phyloP scores from a whole-genome alignment of 2,888 invertebrate genomes.

The Eristalis tenax region DNA sequence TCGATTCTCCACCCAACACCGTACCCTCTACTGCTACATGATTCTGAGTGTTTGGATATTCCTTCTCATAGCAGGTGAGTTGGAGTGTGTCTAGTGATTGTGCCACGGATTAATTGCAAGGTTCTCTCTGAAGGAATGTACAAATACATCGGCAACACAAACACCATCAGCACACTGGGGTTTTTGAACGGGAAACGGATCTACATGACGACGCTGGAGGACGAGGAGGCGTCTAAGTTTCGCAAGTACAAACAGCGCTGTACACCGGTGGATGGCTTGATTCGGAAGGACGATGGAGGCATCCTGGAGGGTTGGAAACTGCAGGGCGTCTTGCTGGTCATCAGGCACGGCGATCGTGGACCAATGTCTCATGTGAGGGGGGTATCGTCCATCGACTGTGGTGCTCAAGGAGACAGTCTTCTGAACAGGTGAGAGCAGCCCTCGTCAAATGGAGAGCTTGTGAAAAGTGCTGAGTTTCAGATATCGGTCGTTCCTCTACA shows the following conservation, averaged over 20 bases:
- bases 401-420: constrained; percentile 81
- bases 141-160: constrained; percentile 86
- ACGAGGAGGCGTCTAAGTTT: constrained; percentile 85
- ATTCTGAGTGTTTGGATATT: constrained; percentile 92
- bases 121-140: constrained; percentile 85
- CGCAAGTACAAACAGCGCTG: constrained; percentile 86
- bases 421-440: constrained; percentile 77
- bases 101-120: not conserved
- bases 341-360: constrained; percentile 94
- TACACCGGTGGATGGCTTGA: constrained; percentile 87
- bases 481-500: constrained; percentile 79
- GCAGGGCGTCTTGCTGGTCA: constrained; percentile 85
- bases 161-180: constrained; percentile 78
- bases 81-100: constrained; percentile 23
- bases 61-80: constrained; percentile 87
- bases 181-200: constrained; percentile 74
- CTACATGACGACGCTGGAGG: constrained; percentile 74
- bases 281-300: constrained; percentile 87
- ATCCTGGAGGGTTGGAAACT: constrained; percentile 81
- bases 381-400: constrained; percentile 90
- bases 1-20: constrained; percentile 86
- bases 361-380: constrained; percentile 92
- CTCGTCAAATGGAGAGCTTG: not conserved
- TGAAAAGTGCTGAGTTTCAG: constrained; percentile 68
- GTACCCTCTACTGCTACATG: constrained; percentile 91